Evolutionary conservation across 2,888 invertebrate species (phyloP).

Genomic region (Rotaria magnacalcarata): DNA sequence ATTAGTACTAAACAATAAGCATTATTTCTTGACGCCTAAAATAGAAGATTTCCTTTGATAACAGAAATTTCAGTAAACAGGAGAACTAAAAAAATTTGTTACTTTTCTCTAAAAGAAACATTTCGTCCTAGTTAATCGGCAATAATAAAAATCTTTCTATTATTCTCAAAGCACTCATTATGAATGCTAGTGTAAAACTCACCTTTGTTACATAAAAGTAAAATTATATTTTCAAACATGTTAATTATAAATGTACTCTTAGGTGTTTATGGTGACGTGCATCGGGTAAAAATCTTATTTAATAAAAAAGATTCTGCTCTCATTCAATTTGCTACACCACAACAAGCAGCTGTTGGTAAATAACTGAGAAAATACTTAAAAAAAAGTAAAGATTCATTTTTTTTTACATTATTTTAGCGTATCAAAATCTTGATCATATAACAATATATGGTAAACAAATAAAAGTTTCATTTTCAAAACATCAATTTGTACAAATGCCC

Average conservation of each 20-base stretch:
- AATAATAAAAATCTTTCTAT: no score
- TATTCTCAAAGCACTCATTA: no score
- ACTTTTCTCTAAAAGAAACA: no score
- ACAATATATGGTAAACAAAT: slow-evolving; percentile 93
- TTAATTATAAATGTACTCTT: neutral
- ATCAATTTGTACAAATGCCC: slow-evolving; percentile 95
- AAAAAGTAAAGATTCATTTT: neutral
- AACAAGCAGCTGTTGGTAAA: slow-evolving; percentile 88
- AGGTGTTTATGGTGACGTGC: slow-evolving; percentile 97
- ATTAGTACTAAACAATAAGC: no score
- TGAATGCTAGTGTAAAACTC: neutral
- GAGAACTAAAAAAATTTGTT: no score
- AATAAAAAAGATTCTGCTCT: slow-evolving; percentile 99
- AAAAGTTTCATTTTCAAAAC: slow-evolving; percentile 94
- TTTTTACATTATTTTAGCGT: slow-evolving; percentile 53
- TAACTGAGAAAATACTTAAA: slow-evolving; percentile 55
- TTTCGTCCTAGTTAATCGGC: no score
- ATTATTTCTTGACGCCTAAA: no score
- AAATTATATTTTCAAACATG: neutral
- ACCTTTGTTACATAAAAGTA: neutral
- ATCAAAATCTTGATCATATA: slow-evolving; percentile 85
- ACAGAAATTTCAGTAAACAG: no score
- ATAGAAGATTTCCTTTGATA: no score
- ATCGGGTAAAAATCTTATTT: slow-evolving; percentile 98
- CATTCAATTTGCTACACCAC: slow-evolving; percentile 95